Evolutionary conservation across 2,113 vertebrate species (phyloP).

Genomic region (Grus americana): DNA sequence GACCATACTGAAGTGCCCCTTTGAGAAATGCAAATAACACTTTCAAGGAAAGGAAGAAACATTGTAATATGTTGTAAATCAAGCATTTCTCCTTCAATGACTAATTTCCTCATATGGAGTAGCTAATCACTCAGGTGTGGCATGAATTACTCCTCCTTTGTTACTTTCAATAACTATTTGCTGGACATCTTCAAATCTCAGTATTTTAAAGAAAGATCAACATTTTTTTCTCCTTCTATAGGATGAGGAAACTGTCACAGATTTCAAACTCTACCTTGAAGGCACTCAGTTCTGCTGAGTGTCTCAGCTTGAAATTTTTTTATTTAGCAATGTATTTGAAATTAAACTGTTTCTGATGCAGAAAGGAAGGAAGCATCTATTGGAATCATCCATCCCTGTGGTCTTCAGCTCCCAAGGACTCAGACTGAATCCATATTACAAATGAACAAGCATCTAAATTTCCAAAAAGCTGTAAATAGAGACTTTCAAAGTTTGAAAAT

Average conservation of each 20-base stretch:
- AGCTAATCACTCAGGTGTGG: not conserved
- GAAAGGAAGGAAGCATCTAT: not conserved
- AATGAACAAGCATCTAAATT: not conserved
- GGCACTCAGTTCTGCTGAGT: not conserved
- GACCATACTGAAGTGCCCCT: not conserved
- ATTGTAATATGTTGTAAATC: not conserved
- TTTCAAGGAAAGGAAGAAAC: not conserved
- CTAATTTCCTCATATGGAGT: not conserved
- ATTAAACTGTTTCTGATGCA: not conserved
- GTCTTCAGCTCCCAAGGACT: not conserved
- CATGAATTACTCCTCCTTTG: not conserved
- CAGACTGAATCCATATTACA: not conserved
- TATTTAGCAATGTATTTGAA: not conserved
- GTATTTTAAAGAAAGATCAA: not conserved
- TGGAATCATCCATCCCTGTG: not conserved
- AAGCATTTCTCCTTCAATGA: not conserved
- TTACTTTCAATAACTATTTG: not conserved
- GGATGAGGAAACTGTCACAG: not conserved
- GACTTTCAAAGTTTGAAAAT: not conserved
- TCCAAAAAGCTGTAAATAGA: not conserved
- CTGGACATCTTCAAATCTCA: not conserved
- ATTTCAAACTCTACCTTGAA: not conserved
- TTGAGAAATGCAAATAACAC: not conserved
- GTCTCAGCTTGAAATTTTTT: not conserved
- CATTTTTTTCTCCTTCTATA: not conserved